phyloP scores from a whole-genome alignment of 2,888 invertebrate genomes.

The Polydrusus tereticollis region DNA sequence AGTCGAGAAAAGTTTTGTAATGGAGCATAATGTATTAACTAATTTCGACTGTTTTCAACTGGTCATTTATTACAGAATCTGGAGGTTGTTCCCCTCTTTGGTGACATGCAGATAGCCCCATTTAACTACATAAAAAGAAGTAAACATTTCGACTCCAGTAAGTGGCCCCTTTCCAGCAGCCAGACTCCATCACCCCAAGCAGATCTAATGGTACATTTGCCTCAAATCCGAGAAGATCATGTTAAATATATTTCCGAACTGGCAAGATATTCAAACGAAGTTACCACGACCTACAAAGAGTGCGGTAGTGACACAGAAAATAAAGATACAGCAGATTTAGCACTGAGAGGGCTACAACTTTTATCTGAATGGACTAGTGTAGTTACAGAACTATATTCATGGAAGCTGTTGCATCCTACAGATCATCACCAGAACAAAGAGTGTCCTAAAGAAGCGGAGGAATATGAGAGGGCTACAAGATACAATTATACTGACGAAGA shows the following conservation, averaged over 20 bases:
- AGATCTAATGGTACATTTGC: constrained; percentile 94
- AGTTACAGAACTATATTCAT: constrained; percentile 95
- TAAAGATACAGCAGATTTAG: constrained; percentile 90
- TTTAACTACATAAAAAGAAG: constrained; percentile 97
- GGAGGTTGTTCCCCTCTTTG: constrained; percentile 96
- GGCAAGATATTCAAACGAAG: constrained; percentile 89
- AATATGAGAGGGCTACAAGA: constrained; percentile 89
- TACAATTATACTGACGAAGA: constrained; percentile 98
- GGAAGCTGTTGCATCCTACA: constrained; percentile 98
- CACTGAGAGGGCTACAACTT: constrained; percentile 91
- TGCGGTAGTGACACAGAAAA: constrained; percentile 93
- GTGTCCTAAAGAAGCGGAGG: constrained; percentile 96
- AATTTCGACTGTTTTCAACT: too few species aligned
- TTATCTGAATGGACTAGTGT: constrained; percentile 97
- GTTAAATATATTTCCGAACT: constrained; percentile 97
- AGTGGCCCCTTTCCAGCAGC: constrained; percentile 92
- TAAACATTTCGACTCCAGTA: constrained; percentile 91
- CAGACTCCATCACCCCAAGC: constrained; percentile 89
- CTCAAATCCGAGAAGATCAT: constrained; percentile 95
- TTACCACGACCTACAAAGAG: constrained; percentile 94
- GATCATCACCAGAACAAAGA: constrained; percentile 96
- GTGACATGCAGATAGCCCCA: constrained; percentile 99
- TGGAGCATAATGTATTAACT: background rate
- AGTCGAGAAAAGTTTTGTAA: too few species aligned
- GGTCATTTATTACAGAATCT: constrained; percentile 77